These are phyloP conservation scores for Pipistrellus kuhlii DNA, from an alignment of 2,797 vertebrate species.

Conservation along the genomic window DNA sequence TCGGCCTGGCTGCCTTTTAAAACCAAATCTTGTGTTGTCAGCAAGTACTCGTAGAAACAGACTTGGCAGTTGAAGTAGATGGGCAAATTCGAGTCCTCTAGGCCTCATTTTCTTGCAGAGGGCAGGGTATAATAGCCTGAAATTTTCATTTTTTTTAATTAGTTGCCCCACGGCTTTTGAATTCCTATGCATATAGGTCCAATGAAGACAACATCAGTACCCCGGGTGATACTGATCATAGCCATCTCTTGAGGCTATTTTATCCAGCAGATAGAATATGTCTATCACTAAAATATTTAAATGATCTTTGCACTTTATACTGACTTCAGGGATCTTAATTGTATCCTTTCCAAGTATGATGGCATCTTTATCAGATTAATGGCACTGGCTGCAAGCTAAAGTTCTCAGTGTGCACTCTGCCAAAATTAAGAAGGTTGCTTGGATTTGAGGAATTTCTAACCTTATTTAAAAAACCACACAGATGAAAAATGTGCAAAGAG, in stretches of 20 bases:
- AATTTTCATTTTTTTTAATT: background rate
- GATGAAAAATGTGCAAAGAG: background rate
- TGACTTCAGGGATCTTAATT: constrained; percentile 53
- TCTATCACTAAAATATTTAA: constrained; percentile 65
- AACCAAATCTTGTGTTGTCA: background rate
- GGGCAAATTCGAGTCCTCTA: background rate
- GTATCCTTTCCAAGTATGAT: constrained; percentile 59
- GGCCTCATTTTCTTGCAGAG: background rate
- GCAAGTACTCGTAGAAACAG: background rate
- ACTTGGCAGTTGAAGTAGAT: background rate
- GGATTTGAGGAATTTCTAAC: background rate
- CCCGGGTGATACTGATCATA: background rate
- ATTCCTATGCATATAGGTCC: background rate
- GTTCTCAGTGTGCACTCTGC: background rate
- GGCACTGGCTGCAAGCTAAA: constrained; percentile 40
- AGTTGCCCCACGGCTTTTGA: background rate
- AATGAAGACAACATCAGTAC: background rate
- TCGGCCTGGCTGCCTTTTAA: background rate
- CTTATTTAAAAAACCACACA: background rate
- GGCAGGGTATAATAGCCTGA: background rate
- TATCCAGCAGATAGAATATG: constrained; percentile 8
- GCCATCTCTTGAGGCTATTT: background rate
- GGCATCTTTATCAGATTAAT: constrained; percentile 53
- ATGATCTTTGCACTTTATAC: constrained; percentile 42
- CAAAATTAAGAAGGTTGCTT: constrained; percentile 58